These are phyloP conservation scores for Hypsibius dujardini DNA, from an alignment of 1,140 invertebrate species.

Conservation along the genomic window DNA sequence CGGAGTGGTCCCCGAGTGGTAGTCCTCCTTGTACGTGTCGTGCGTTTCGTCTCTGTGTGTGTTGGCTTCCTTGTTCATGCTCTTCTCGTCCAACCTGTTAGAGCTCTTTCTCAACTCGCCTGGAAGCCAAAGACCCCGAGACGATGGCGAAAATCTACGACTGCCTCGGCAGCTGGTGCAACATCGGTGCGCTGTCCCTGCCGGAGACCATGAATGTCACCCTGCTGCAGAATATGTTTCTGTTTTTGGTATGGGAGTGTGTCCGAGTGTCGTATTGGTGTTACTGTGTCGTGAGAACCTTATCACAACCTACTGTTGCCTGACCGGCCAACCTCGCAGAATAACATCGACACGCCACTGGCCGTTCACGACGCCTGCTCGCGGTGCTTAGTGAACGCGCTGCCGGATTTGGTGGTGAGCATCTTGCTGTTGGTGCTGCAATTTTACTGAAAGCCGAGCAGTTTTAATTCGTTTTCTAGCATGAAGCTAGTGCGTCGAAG, in stretches of 20 bases:
- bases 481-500: background rate
- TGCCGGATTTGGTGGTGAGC: background rate
- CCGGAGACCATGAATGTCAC: background rate
- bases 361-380: background rate
- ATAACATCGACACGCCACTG: background rate
- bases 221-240: conserved; percentile 1
- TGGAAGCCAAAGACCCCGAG: background rate
- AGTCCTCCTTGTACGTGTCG: background rate
- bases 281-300: background rate
- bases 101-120: too few species aligned
- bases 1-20: background rate
- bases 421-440: background rate
- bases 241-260: background rate
- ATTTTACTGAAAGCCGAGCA: background rate
- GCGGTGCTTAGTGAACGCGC: background rate
- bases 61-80: too few species aligned
- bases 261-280: background rate
- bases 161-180: background rate
- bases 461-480: background rate
- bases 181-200: background rate
- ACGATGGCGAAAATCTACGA: conserved; percentile 5
- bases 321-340: background rate
- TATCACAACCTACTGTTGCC: background rate
- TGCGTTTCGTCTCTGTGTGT: too few species aligned
- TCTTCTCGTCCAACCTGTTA: too few species aligned